Conservation (phyloP, 2,113 vertebrate species). For the Apeltes quadracus region DNA sequence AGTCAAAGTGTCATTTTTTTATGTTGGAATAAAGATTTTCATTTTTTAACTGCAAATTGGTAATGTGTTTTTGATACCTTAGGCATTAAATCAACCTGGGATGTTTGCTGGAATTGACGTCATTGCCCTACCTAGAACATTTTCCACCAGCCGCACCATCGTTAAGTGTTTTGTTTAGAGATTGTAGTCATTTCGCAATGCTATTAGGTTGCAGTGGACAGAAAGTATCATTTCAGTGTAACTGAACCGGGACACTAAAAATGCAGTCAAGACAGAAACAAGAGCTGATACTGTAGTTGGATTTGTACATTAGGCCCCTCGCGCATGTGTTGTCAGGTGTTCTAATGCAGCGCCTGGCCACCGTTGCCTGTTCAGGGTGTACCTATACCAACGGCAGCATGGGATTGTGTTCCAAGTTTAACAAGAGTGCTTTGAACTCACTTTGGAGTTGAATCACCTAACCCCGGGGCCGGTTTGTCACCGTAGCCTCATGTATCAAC, state of each 20-base stretch:
- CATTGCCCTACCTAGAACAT: too few species aligned
- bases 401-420: slow-evolving; percentile 80
- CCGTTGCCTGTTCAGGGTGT: slow-evolving; percentile 57
- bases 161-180: neutral
- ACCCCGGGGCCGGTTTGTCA: slow-evolving; percentile 77
- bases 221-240: neutral
- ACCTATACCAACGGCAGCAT: slow-evolving; percentile 62
- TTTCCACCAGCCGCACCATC: neutral
- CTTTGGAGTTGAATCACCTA: slow-evolving; percentile 75
- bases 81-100: too few species aligned
- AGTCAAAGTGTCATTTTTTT: too few species aligned
- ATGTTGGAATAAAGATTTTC: too few species aligned
- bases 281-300: neutral
- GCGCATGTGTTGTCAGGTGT: slow-evolving; percentile 62
- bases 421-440: slow-evolving; percentile 83
- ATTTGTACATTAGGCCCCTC: slow-evolving; percentile 9
- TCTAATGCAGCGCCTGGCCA: slow-evolving; percentile 43
- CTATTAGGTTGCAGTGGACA: neutral
- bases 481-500: slow-evolving; percentile 79
- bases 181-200: neutral
- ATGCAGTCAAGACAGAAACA: slow-evolving; percentile 17
- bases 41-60: too few species aligned
- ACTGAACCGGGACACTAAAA: neutral
- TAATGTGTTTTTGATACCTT: too few species aligned
- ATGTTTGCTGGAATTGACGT: too few species aligned